Percentiles rank a stretch among this genome's conserved stretches.
Conservation (phyloP, 2,113 vertebrate species). For the Macrotis lagotis region DNA sequence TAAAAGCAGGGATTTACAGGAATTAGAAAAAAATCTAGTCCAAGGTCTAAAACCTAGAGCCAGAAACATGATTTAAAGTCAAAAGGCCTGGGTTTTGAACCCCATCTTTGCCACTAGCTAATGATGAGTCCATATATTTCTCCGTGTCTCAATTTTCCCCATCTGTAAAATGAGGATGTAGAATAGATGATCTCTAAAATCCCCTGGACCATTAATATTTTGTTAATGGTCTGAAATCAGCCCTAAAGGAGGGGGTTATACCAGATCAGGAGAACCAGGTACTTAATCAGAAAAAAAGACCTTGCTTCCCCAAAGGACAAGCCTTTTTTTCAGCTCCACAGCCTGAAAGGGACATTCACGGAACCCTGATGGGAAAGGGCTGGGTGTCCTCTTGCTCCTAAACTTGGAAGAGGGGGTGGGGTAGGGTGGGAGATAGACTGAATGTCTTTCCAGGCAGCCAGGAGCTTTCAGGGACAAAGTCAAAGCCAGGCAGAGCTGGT, state of each 20-base stretch:
- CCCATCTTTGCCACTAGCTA: neutral
- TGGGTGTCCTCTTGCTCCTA: neutral
- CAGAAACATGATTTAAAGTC: neutral
- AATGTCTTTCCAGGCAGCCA: neutral
- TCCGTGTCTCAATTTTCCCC: neutral
- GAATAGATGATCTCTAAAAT: neutral
- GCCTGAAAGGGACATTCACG: neutral
- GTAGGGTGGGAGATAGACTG: neutral
- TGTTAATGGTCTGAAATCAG: neutral
- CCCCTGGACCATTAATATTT: neutral
- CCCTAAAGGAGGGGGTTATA: neutral
- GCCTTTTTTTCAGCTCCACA: neutral
- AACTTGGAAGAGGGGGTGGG: neutral
- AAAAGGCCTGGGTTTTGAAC: neutral
- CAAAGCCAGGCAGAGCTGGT: neutral
- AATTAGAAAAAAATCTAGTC: neutral
- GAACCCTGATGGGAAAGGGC: neutral
- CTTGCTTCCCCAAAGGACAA: neutral
- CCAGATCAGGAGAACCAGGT: neutral
- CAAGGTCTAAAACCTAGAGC: neutral
- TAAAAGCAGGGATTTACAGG: neutral
- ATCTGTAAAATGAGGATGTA: neutral
- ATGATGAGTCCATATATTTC: neutral
- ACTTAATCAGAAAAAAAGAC: neutral
- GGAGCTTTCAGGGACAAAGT: neutral